Evolutionary conservation across 2,113 vertebrate genomes (phyloP).

Genomic region (Mionectes macconnelli): DNA sequence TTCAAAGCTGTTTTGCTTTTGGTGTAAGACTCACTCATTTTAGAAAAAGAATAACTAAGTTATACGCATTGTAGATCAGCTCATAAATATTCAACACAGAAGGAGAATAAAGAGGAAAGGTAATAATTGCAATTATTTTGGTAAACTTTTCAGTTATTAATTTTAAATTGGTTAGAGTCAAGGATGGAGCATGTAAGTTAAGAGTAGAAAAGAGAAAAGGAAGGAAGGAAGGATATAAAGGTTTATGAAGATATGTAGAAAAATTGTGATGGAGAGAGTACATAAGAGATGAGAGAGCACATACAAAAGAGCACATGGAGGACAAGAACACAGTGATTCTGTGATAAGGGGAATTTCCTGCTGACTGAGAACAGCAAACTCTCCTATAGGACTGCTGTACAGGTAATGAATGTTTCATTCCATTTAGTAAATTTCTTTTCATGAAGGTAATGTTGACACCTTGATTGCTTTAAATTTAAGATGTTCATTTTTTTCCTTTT

Average conservation of each 20-base stretch:
- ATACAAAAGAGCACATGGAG: neutral
- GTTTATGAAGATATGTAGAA: neutral
- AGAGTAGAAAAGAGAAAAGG: neutral
- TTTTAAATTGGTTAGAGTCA: neutral
- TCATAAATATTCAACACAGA: neutral
- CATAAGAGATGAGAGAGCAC: no score
- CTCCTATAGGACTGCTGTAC: neutral
- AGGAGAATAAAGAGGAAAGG: neutral
- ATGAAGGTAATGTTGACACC: neutral
- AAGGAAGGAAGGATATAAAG: neutral
- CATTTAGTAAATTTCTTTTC: neutral
- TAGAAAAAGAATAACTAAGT: neutral
- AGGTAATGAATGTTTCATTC: neutral
- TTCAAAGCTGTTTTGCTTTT: neutral
- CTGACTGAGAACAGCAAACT: neutral
- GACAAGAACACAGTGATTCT: neutral
- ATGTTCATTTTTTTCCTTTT: neutral
- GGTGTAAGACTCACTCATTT: neutral
- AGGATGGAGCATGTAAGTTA: neutral
- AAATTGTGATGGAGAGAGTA: neutral
- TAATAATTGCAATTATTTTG: neutral
- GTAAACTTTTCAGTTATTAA: neutral
- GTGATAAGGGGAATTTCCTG: neutral
- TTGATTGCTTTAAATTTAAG: neutral
- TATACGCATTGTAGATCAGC: neutral